A percentile compares a stretch with the other conserved stretches of the same genome.
Evolutionary conservation across 1,140 invertebrate species (phyloP).

Genomic region (Vanessa tameamea): DNA sequence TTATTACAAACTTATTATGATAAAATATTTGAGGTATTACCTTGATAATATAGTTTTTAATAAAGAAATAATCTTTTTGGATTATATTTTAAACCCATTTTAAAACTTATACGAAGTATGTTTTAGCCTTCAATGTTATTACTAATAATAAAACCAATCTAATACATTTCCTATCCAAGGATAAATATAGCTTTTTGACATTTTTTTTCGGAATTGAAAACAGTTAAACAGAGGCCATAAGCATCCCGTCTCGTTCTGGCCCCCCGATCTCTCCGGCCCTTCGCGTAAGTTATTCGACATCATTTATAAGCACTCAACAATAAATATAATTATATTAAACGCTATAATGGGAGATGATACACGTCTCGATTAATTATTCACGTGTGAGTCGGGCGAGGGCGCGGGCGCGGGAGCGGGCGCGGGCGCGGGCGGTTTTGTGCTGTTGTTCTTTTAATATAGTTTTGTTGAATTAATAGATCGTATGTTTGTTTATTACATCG

Average conservation of each 20-base stretch:
- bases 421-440: slow-evolving; percentile 10
- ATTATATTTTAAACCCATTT: too few relatives aligned
- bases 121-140: too few relatives aligned
- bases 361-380: slow-evolving; percentile 35
- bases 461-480: background rate
- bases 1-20: too few relatives aligned
- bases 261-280: slow-evolving; percentile 10
- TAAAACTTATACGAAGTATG: too few relatives aligned
- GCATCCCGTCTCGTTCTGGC: slow-evolving; percentile 1
- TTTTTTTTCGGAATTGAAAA: background rate
- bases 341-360: slow-evolving; percentile 35
- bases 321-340: slow-evolving; percentile 50
- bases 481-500: background rate
- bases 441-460: background rate
- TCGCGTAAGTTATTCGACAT: slow-evolving; percentile 29
- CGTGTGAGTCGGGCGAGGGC: slow-evolving; percentile 33
- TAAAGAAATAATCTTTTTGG: too few relatives aligned
- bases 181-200: too few relatives aligned
- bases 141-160: too few relatives aligned
- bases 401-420: too few relatives aligned
- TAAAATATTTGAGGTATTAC: too few relatives aligned
- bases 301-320: slow-evolving; percentile 44
- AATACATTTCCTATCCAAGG: too few relatives aligned
- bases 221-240: background rate
- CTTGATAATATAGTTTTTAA: too few relatives aligned